Evolutionary conservation across 1,140 invertebrate genomes (phyloP), one percentile per base, ranked within the genome.

Genomic region (Drosophila setifemur): DNA sequence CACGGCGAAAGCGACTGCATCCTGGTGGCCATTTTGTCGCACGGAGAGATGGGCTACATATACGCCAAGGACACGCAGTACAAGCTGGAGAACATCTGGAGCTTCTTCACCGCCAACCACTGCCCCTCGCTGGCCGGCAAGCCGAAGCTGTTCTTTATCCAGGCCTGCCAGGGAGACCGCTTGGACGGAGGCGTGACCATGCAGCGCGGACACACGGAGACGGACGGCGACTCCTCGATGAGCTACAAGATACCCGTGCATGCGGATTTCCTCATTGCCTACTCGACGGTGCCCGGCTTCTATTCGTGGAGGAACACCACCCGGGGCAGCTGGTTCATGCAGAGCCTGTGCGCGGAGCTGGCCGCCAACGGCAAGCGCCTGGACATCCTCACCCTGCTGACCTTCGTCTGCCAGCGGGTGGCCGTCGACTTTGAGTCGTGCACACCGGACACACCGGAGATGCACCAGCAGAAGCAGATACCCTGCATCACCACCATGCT

Each of bases 281-380:
- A 97, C 90, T 98, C 97, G 3, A 98, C 97, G 14, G 95, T 98
- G 44, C 95, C 97, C 79, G 97, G 96, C 44, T 97, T 93, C 91
- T 99, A 95, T 91, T 98, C 97, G 0, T 99, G 98, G 98, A 93
- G 98, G 39, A 99, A 99, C 86, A 98, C 97, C n/a, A 96, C 95
- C 4, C 92, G 94, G 9, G 96, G 97, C 7, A 98, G 97, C 0
- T 99, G 98, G 98, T 99, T 99, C 85, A 96, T 99, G 91, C 98
- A 99, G 92, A 95, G 97, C 1, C 91, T 99, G 1, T 96, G 95
- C 83, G 91, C 94, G n/a, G 96, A 97, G 69, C 89, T 99, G n/a
- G 91, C 93, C 14, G 93, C 93, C 40, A 93, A 95, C 89, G 94
- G 93, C 11, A 92, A 93, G 66, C 93, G 94, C 9, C 92, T 94